Evolutionary conservation across 2,113 vertebrate species (phyloP), one percentile per base, ranked within the genome.

Genomic region (Bujurquina vittata): DNA sequence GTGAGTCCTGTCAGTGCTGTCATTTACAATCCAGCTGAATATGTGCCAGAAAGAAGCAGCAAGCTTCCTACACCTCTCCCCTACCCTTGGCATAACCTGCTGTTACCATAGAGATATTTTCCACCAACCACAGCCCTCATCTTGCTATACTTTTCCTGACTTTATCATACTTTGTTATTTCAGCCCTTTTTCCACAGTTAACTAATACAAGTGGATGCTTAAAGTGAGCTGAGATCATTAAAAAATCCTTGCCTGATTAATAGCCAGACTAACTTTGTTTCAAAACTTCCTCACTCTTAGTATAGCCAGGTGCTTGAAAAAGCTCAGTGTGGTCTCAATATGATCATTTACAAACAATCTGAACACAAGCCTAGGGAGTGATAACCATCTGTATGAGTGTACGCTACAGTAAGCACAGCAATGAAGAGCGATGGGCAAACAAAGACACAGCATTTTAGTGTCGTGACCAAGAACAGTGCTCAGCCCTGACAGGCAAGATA

Each of bases 61-160:
- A 56, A 80, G 86, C 86, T 89, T 81, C 72, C 65, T 84, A 90
- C 85, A 79, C 89, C 86, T 90, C 83, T 88, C 67, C 76, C 82
- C 80, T 84, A 76, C 72, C 79, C 81, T 89, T 77, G 63, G 75
- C 56, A 83, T 61, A 93, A 76, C 84, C 87, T 87, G 72, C 93
- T 89, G 95, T 96, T 96, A 94, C 95, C 94, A 95, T 95, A 95
- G 94, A 89, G 93, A 96, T 95, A 86, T 85, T 79, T 87, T 86
- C 87, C 81, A 88, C 84, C 91, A 91, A 87, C 90, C 84, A 89
- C 88, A 85, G 84, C 85, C 75, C 83, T 86, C 22, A 75, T 85
- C 75, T 79, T 88, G 74, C 85, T 73, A 40, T 79, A 84, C 86
- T 93, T 94, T 88, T 77, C 84, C 43, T 9, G 52, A 17, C 80